phyloP scores from a whole-genome alignment of 37 sponge, comb jelly and placozoan species.

The Diacarnus erythraeanus region DNA sequence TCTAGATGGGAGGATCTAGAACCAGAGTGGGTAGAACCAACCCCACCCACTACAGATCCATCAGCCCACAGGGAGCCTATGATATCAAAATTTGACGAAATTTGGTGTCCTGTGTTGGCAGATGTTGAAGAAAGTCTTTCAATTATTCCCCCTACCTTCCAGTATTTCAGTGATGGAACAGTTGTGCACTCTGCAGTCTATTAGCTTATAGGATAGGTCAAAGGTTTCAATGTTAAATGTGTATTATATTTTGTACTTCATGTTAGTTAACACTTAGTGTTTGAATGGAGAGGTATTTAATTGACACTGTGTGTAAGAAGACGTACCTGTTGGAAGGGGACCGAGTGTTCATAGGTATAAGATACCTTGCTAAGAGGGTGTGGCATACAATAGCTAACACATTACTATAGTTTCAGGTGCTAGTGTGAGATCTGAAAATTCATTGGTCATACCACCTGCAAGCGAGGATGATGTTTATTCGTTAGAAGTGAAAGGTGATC shows the following conservation, averaged over 20 bases:
- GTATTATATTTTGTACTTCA: too few species aligned
- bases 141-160: conserved; percentile 13
- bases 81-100: conserved; percentile 24
- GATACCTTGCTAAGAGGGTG: background rate
- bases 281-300: too few species aligned
- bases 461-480: background rate
- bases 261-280: too few species aligned
- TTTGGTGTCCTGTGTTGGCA: conserved; percentile 21
- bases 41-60: conserved; percentile 9
- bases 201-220: background rate
- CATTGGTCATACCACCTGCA: conserved; percentile 1
- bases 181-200: background rate
- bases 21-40: background rate
- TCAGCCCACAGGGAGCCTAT: conserved; percentile 7
- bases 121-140: conserved; percentile 5
- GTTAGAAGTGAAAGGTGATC: background rate
- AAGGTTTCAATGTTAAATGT: background rate
- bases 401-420: background rate
- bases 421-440: background rate
- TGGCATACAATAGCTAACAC: background rate
- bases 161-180: background rate
- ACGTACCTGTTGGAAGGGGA: background rate
- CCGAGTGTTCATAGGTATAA: background rate
- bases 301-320: too few species aligned
- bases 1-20: conserved; percentile 8